Percentiles rank a stretch among this genome's conserved stretches.
Evolutionary conservation across 2,888 invertebrate genomes (phyloP).

Genomic region (Cosmorhoe ocellata): DNA sequence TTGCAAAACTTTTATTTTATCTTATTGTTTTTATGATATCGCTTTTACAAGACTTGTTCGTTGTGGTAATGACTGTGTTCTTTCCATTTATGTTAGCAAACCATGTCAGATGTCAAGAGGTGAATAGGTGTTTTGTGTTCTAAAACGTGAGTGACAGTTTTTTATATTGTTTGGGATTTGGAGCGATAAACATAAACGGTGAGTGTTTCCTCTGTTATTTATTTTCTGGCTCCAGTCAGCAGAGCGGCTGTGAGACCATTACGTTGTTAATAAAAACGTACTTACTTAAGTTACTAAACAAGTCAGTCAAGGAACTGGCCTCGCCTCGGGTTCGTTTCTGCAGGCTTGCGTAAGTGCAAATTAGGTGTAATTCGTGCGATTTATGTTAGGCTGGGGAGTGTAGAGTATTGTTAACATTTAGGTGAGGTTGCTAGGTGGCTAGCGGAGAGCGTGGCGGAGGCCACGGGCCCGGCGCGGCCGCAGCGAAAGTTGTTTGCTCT

Average conservation of each 20-base stretch:
- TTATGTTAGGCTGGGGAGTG: constrained; percentile 8
- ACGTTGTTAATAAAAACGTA: no score
- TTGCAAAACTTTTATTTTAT: constrained; percentile 75
- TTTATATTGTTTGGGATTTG: constrained; percentile 79
- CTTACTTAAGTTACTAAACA: no score
- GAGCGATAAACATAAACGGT: constrained; percentile 76
- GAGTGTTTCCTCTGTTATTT: constrained; percentile 61
- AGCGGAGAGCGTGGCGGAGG: constrained; percentile 35
- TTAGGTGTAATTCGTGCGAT: constrained; percentile 13
- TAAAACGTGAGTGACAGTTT: constrained; percentile 75
- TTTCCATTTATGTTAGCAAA: constrained; percentile 54
- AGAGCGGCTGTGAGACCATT: constrained; percentile 32
- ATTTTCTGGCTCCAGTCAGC: constrained; percentile 29
- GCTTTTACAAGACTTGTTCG: constrained; percentile 62
- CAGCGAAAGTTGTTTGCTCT: constrained; percentile 78
- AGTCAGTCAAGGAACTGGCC: constrained; percentile 36
- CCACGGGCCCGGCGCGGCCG: constrained; percentile 38
- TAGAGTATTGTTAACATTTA: constrained; percentile 33
- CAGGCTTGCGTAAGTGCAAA: constrained; percentile 55
- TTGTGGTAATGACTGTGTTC: constrained; percentile 65
- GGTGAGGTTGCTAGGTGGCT: constrained; percentile 38
- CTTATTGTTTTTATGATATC: constrained; percentile 74
- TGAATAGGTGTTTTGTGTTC: constrained; percentile 77
- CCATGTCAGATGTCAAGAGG: constrained; percentile 81
- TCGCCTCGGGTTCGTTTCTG: constrained; percentile 37